These are phyloP conservation scores for Trochalopteron elliotii DNA, from an alignment of 2,113 vertebrate species.

Conservation along the genomic window DNA sequence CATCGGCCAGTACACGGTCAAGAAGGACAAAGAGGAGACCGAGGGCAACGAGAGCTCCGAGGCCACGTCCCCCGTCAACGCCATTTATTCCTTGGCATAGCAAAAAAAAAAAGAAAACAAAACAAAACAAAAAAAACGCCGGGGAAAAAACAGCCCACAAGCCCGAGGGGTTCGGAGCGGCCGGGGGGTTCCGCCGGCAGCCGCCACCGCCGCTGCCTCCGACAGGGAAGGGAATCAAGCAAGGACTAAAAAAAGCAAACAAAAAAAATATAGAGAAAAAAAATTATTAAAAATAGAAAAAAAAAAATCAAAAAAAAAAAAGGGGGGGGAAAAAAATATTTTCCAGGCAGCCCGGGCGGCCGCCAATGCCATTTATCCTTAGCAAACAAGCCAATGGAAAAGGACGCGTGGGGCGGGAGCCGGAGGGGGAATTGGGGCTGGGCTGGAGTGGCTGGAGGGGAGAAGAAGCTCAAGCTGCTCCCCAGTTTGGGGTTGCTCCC, in stretches of 20 bases:
- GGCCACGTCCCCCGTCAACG: constrained; percentile 96
- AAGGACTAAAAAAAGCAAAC: neutral
- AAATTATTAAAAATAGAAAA: neutral
- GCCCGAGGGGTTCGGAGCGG: neutral
- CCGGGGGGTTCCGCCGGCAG: neutral
- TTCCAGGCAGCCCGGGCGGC: constrained; percentile 27
- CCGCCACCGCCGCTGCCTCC: neutral
- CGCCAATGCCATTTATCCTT: constrained; percentile 52
- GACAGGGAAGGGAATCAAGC: neutral
- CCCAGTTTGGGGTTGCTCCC: neutral
- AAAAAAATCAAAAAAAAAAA: neutral
- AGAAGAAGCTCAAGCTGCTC: neutral
- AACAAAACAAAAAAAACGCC: no score
- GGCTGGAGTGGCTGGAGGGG: neutral
- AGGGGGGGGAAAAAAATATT: neutral
- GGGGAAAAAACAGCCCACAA: neutral
- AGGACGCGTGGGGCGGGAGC: neutral
- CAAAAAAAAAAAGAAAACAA: neutral
- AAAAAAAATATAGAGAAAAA: neutral
- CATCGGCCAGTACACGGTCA: constrained; percentile 98
- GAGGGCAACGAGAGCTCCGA: constrained; percentile 98
- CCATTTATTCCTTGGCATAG: constrained; percentile 95
- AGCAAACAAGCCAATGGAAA: constrained; percentile 26
- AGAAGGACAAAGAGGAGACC: constrained; percentile 98
- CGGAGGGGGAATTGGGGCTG: constrained; percentile 1